A percentile compares a stretch with the other conserved stretches of the same genome.
phyloP scores from a whole-genome alignment of 2,113 vertebrate genomes.

The Ginglymostoma cirratum region DNA sequence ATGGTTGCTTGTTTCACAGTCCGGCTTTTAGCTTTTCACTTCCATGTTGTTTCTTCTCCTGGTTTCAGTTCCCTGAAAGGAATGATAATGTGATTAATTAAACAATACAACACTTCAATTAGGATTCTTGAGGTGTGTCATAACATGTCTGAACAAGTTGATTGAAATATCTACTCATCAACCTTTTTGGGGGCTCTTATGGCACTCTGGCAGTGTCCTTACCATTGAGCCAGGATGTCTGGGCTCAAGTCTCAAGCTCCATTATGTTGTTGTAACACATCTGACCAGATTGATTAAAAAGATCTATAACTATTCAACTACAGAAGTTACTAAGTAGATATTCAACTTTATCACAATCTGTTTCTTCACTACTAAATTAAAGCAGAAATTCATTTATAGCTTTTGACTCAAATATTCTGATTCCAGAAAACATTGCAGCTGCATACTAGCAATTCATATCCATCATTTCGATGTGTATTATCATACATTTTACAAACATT shows the following conservation, averaged over 20 bases:
- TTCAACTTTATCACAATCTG: background rate
- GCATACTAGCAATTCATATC: background rate
- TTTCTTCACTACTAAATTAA: background rate
- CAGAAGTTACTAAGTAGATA: background rate
- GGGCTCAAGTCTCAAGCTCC: too few species aligned
- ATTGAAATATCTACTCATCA: too few species aligned
- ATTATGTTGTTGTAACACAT: too few species aligned
- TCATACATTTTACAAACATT: background rate
- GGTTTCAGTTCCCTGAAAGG: conserved; percentile 77
- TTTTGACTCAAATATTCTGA: background rate
- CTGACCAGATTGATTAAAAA: too few species aligned
- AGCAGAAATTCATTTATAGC: background rate
- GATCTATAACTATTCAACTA: background rate
- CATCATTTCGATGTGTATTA: background rate
- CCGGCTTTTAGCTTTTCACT: conserved; percentile 51
- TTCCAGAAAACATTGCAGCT: background rate
- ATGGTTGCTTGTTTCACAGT: background rate
- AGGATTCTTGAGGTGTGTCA: too few species aligned
- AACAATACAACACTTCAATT: background rate
- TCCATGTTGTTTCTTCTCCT: conserved; percentile 82
- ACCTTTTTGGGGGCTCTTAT: too few species aligned
- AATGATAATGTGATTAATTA: conserved; percentile 35
- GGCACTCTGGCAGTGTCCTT: too few species aligned
- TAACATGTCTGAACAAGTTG: too few species aligned
- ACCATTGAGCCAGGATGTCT: too few species aligned